Evolutionary conservation across 1,140 invertebrate species (phyloP), one percentile per base, ranked within the genome.

Genomic region (Ladona fulva): DNA sequence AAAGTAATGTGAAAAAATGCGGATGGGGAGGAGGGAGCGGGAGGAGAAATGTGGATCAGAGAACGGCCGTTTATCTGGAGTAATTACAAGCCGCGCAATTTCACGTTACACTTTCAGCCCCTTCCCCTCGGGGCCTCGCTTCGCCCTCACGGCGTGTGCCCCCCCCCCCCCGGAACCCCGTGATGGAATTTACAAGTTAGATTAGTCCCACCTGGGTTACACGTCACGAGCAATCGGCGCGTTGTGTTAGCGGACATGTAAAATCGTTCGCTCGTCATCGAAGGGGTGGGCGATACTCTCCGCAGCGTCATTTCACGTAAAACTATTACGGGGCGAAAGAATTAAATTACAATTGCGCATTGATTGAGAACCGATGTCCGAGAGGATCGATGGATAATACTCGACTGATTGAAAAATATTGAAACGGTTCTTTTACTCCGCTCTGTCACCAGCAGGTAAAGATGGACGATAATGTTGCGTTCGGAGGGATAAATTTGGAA

Each of bases 131-230:
- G n/a, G 14, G 14, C 52, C 12, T 22, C 14, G 29, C 52, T 3
- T 12, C 52, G 12, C 52, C n/a, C 52, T 22, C 52, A 19, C 44
- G 10, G 44, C 10, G 10, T 11, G 10, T 52, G 10, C 44, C 44
- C 44, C 19, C 44, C 44, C 10, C 44, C 10, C 44, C 44, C 44
- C 44, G 19, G 19, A 52, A 52, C 10, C 52, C 29, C 52, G 14
- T 66, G 52, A 66, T 66, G 52, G 52, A 66, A 66, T 66, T 66
- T 66, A 66, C 52, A 66, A 66, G 52, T 66, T 66, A 66, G 12
- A 66, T 66, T 66, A 66, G 52, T 66, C 52, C 52, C 52, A 66
- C 52, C 52, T 66, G 52, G 52, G 52, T 66, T 66, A 66, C 52
- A 66, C 14, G 52, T 66, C 52, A 66, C n/a, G 12, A 66, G 52